Conservation (phyloP, 2,888 invertebrate species). For the Aspidiotus destructor region DNA sequence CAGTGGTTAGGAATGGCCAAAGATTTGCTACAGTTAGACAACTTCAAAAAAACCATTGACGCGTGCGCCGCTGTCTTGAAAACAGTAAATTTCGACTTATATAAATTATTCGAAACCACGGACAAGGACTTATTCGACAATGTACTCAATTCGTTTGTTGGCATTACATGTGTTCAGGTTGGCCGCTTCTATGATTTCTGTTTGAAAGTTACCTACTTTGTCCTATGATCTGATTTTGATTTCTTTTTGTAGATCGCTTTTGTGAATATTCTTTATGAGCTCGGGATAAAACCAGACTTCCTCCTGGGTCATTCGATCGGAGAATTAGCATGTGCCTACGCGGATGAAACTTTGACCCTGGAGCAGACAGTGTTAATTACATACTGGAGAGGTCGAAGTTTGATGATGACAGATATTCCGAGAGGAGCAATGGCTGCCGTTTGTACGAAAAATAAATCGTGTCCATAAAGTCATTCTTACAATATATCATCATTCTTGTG, state of each 20-base stretch:
- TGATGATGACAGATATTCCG: constrained; percentile 61
- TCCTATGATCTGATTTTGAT: too few relatives aligned
- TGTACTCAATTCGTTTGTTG: constrained; percentile 41
- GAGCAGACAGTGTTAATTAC: constrained; percentile 91
- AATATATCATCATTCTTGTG: not conserved
- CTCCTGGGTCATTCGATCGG: constrained; percentile 80
- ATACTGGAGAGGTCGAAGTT: constrained; percentile 81
- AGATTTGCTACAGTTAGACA: constrained; percentile 55
- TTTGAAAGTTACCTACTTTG: too few relatives aligned
- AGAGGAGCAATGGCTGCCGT: constrained; percentile 86
- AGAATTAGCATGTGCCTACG: constrained; percentile 56
- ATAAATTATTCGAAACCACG: constrained; percentile 26
- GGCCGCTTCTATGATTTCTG: too few relatives aligned
- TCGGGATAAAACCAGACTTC: constrained; percentile 79
- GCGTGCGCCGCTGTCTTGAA: constrained; percentile 50
- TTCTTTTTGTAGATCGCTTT: constrained; percentile 66
- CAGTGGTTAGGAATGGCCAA: constrained; percentile 63
- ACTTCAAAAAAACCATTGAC: constrained; percentile 45
- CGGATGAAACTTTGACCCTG: constrained; percentile 76
- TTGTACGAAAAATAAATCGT: constrained; percentile 44
- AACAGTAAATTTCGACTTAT: constrained; percentile 48
- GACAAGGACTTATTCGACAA: constrained; percentile 33
- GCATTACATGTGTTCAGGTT: constrained; percentile 59
- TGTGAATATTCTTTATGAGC: constrained; percentile 66
- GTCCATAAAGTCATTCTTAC: not conserved